phyloP scores from a whole-genome alignment of 2,888 invertebrate species.

The Andrena bicolor region DNA sequence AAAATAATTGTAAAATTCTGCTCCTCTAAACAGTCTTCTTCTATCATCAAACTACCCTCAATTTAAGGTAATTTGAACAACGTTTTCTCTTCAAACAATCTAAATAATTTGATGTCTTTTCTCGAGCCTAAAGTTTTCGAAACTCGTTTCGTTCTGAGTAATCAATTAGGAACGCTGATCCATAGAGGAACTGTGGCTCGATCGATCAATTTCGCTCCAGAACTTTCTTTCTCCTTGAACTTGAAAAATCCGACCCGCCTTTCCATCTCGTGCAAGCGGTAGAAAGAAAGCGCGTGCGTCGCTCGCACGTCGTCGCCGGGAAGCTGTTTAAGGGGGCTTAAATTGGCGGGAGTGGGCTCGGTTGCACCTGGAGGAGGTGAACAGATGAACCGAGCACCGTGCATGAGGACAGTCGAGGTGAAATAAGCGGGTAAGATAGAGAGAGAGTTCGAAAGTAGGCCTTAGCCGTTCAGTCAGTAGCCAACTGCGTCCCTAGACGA shows the following conservation, averaged over 20 bases:
- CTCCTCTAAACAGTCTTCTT: no score
- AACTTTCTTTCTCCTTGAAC: constrained; percentile 77
- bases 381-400: constrained; percentile 44
- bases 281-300: constrained; percentile 18
- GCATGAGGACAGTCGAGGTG: constrained; percentile 50
- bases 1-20: no score
- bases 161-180: no score
- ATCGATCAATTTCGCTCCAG: neutral
- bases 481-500: constrained; percentile 82
- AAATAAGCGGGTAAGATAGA: constrained; percentile 75
- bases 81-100: no score
- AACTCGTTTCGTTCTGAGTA: no score
- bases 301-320: neutral
- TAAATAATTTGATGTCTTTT: no score
- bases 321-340: constrained; percentile 4
- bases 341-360: constrained; percentile 12
- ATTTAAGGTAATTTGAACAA: no score
- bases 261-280: constrained; percentile 16
- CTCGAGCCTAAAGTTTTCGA: no score
- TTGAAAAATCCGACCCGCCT: constrained; percentile 54
- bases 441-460: constrained; percentile 85
- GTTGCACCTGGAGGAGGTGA: constrained; percentile 1
- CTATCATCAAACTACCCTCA: no score
- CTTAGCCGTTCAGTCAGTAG: constrained; percentile 82
- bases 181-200: no score